phyloP scores from a whole-genome alignment of 2,888 invertebrate species.

The Agrotis ipsilon region DNA sequence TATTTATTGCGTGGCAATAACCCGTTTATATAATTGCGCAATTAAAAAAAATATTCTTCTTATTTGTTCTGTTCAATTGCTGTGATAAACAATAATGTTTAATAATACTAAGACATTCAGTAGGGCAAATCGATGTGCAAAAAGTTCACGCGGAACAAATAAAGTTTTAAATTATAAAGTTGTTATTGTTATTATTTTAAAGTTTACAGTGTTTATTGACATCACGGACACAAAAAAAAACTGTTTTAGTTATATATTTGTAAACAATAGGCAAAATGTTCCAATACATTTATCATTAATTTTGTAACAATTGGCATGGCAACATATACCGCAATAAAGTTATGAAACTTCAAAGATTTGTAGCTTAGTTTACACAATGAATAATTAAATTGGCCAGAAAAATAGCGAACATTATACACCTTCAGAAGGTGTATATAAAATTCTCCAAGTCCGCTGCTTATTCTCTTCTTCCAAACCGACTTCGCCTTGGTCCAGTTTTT shows the following conservation, averaged over 20 bases:
- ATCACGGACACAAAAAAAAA: not conserved
- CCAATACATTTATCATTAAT: conserved; percentile 12
- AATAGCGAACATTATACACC: no score
- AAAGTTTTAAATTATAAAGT: conserved; percentile 5
- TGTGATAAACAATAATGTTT: conserved; percentile 45
- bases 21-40: conserved; percentile 56
- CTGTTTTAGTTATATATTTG: conserved; percentile 5
- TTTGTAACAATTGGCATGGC: not conserved
- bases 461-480: no score
- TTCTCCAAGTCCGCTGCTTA: no score
- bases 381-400: no score
- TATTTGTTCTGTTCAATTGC: conserved; percentile 51
- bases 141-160: conserved; percentile 36
- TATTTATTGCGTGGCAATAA: conserved; percentile 54
- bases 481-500: no score
- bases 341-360: not conserved
- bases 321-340: not conserved
- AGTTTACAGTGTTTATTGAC: not conserved
- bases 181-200: conserved; percentile 24
- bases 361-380: not conserved
- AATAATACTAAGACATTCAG: conserved; percentile 28
- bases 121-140: conserved; percentile 29
- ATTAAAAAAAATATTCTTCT: conserved; percentile 48
- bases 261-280: conserved; percentile 31
- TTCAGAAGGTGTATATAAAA: no score